Evolutionary conservation across 1,140 invertebrate genomes (phyloP).

Genomic region (Drosophila tani): DNA sequence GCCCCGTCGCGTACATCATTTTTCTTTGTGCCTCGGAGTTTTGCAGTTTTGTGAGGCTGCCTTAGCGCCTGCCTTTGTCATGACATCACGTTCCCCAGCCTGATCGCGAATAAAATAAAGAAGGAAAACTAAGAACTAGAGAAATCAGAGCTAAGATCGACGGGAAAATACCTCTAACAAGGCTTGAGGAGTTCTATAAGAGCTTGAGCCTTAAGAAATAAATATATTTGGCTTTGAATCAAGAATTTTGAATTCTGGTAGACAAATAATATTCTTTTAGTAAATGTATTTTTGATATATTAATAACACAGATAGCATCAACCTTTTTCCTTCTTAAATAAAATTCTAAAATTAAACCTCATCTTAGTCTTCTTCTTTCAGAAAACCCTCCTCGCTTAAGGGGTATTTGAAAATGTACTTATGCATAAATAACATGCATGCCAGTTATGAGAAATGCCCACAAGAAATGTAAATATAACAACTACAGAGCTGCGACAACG

Average conservation of each 20-base stretch:
- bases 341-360: neutral
- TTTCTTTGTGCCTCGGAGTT: slow-evolving; percentile 34
- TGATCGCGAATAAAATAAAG: slow-evolving; percentile 32
- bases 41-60: slow-evolving; percentile 25
- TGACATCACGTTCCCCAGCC: slow-evolving; percentile 65
- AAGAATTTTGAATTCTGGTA: too few relatives aligned
- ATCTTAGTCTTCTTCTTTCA: neutral
- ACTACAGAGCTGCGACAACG: slow-evolving; percentile 51
- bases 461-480: slow-evolving; percentile 51
- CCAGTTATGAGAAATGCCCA: slow-evolving; percentile 51
- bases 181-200: neutral
- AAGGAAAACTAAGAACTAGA: slow-evolving; percentile 23
- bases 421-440: slow-evolving; percentile 45
- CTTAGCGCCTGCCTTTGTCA: slow-evolving; percentile 62
- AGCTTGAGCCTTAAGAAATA: neutral
- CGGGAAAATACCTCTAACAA: slow-evolving; percentile 8
- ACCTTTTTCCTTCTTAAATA: neutral
- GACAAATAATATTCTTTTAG: too few relatives aligned
- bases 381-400: neutral
- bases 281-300: too few relatives aligned
- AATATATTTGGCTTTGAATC: too few relatives aligned
- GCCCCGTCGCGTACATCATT: slow-evolving; percentile 63
- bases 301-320: too few relatives aligned
- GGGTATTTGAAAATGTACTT: slow-evolving; percentile 38
- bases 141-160: neutral